phyloP scores from a whole-genome alignment of 2,797 vertebrate genomes.

The Anomalospiza imberbis region DNA sequence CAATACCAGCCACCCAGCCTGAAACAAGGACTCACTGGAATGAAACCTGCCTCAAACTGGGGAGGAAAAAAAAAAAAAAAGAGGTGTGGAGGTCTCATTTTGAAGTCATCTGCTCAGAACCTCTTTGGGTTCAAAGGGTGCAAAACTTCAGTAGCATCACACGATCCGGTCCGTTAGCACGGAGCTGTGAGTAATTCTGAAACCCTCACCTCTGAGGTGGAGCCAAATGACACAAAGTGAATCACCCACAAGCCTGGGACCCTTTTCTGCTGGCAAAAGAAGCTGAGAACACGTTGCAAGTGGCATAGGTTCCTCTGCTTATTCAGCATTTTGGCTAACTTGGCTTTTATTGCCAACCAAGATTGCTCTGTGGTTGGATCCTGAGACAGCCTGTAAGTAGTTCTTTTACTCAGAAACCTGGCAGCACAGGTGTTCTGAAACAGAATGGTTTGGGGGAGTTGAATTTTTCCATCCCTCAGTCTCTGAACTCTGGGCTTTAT shows the following conservation, averaged over 20 bases:
- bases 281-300: background rate
- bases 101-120: background rate
- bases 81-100: background rate
- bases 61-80: background rate
- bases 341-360: background rate
- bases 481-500: background rate
- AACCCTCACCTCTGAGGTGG: conserved; percentile 4
- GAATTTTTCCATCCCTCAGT: background rate
- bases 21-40: background rate
- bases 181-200: background rate
- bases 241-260: background rate
- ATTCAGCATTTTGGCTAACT: background rate
- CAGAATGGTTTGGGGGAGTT: background rate
- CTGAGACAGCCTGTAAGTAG: background rate
- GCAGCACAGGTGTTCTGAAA: background rate
- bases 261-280: background rate
- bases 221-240: background rate
- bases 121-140: background rate
- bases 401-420: background rate
- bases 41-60: background rate
- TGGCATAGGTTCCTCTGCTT: background rate
- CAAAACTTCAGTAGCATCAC: background rate
- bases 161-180: background rate
- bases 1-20: background rate
- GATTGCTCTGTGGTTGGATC: background rate